These are phyloP conservation scores for Dichetophora obliterata DNA, from an alignment of 2,888 invertebrate species.

Conservation along the genomic window DNA sequence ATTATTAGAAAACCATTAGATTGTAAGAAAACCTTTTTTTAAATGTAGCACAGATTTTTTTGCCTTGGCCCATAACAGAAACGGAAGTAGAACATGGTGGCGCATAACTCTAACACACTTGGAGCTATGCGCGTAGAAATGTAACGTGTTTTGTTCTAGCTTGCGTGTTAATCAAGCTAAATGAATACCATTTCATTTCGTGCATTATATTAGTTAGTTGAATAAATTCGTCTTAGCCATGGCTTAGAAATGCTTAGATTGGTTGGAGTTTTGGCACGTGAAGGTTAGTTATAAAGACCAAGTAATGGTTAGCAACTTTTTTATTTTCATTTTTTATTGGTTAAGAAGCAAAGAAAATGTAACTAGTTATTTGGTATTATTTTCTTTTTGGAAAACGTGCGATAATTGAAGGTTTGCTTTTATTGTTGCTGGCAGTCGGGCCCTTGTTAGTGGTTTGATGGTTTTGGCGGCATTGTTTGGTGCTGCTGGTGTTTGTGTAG, in stretches of 20 bases:
- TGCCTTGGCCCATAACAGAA: neutral
- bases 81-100: neutral
- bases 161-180: conserved; percentile 28
- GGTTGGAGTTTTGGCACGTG: conserved; percentile 7
- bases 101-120: neutral
- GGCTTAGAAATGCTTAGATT: neutral
- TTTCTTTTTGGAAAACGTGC: neutral
- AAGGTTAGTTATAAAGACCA: conserved; percentile 16
- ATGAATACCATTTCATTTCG: neutral
- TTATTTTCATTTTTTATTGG: neutral
- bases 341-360: neutral
- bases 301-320: neutral
- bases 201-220: neutral
- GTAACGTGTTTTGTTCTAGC: conserved; percentile 12
- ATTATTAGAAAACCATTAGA: conserved; percentile 16
- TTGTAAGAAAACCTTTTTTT: neutral
- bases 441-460: no score
- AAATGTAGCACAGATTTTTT: neutral
- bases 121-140: neutral
- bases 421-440: neutral
- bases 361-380: neutral
- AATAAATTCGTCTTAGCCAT: neutral
- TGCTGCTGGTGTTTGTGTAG: neutral
- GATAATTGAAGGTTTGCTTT: neutral
- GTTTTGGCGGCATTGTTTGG: neutral